Conservation (phyloP, 2,888 invertebrate genomes). For the Rosalia funebris region DNA sequence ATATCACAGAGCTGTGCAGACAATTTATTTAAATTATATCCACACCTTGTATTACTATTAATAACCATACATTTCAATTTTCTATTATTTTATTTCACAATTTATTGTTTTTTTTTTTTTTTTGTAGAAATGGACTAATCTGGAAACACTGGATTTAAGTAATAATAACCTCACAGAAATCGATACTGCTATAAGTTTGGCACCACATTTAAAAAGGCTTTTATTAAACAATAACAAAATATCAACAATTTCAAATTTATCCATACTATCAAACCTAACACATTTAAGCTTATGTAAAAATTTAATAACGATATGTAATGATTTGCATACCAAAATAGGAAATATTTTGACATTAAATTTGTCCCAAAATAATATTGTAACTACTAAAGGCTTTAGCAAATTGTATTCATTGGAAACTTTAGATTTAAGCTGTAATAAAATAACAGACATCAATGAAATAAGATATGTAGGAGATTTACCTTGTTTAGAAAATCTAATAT, state of each 20-base stretch:
- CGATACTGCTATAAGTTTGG: slow-evolving; percentile 82
- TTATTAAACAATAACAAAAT: slow-evolving; percentile 84
- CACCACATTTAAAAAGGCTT: slow-evolving; percentile 77
- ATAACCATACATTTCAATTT: no score
- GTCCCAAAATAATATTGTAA: slow-evolving; percentile 83
- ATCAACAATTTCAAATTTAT: slow-evolving; percentile 78
- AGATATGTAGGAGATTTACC: slow-evolving; percentile 83
- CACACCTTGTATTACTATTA: no score
- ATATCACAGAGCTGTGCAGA: no score
- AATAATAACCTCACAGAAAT: slow-evolving; percentile 81
- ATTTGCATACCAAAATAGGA: slow-evolving; percentile 87
- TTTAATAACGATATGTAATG: slow-evolving; percentile 75
- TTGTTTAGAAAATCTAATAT: slow-evolving; percentile 84
- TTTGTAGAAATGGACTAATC: slow-evolving; percentile 74
- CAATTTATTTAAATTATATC: no score
- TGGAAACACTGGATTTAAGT: slow-evolving; percentile 79
- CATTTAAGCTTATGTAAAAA: slow-evolving; percentile 84
- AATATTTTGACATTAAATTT: slow-evolving; percentile 88
- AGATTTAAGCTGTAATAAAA: slow-evolving; percentile 87
- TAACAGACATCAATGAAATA: slow-evolving; percentile 84
- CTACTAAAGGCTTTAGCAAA: slow-evolving; percentile 79
- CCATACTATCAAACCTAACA: slow-evolving; percentile 79
- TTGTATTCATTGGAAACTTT: slow-evolving; percentile 87
- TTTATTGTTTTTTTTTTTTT: slow-evolving; percentile 32
- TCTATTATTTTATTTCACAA: no score